Base-by-base conservation (phyloP, 53 echinoderm and acorn worm genomes). In the Crossaster papposus region DNA sequence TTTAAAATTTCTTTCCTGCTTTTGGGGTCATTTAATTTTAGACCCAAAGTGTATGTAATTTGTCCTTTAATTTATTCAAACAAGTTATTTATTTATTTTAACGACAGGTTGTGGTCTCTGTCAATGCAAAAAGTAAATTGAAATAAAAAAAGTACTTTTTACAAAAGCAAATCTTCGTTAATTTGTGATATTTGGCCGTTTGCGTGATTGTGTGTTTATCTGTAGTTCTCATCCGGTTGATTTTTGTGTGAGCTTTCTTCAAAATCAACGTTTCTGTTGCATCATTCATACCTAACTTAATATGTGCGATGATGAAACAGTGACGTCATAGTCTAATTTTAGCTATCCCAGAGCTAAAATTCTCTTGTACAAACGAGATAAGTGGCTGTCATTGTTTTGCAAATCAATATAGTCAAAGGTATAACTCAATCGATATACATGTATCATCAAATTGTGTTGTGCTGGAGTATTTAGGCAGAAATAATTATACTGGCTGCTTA, bases 121-220 rank as follows among this genome's bases (percentile, higher is more conserved):
- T 72, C 55, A 87, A 87, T 87, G 87, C 87, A 77, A 72, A 84
- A 77, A 38, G 77, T 87, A 30, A 54, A 34, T 71, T 75, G 77
- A 87, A 87, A 87, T 87, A 77, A 87, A 77, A 87, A 85, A 87
- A 87, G 87, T 87, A 87, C 87, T 87, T 87, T 87, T 73, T 31
- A 51, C 30, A 15, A 32, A 85, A 34, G 33, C 12, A 58, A 58
- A 3, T 70, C 17, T 44, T 4, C 38, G 51, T 54, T 85, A 14
- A 20, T 72, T 72, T 44, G 22, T 33, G 26, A 5, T 35, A 10
- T 36, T 17, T 83, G 28, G 51, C 28, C 14, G 14, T 36, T 72
- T 6, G 23, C 18, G 30, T 30, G 14, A 14, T 70, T 26, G 65
- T 83, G 20, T 36, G 9, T 18, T 54, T 54, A 51, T 72, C 26